Base-by-base conservation (phyloP, 2,113 vertebrate genomes). In the Alectura lathami region DNA sequence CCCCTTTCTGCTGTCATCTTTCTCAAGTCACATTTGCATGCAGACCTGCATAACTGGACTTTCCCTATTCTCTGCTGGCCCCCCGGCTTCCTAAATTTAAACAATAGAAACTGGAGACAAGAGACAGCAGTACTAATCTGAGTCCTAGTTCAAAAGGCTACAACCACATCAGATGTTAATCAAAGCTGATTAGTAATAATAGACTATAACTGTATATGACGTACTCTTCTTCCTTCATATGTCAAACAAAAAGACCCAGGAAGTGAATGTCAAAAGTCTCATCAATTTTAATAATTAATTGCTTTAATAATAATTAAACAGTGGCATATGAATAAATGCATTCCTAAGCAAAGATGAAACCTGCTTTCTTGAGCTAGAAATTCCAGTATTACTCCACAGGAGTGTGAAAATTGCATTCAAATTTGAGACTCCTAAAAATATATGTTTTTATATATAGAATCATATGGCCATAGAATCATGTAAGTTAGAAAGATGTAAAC, bases 91-190 rank as follows among this genome's bases (percentile, higher is more conserved):
- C 17, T 18, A 17, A 12, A 64, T 92, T 57, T 62, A 69, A 66
- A 40, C 6, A 73, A 43, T 0, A 53, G 45, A 36, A 86, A 53
- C 5, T 22, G 6, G 32, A 63, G 6, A 34, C 30, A 76, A 10
- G 8, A 64, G 23, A 29, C 13, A 72, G 4, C 1, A 1, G 16
- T 32, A 63, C 3, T 13, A 3, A 1, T 53, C 8, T 45, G 13
- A 11, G 30, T 29, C 47, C 43, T n/a, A 18, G 15, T 22, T 4
- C 8, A 67, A 54, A 87, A 54, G 6, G 2, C 22, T 70, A 20
- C 5, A 23, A 36, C 6, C 6, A 20, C 13, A 81, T 67, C 2
- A 51, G 53, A n/a, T 1, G 2, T 5, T 66, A 22, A 57, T 66
- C 45, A 53, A 8, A 70, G 34, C 22, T 34, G 10, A 40, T 38